These are phyloP conservation scores for Esox lucius DNA, from an alignment of 2,797 vertebrate species.

Conservation along the genomic window DNA sequence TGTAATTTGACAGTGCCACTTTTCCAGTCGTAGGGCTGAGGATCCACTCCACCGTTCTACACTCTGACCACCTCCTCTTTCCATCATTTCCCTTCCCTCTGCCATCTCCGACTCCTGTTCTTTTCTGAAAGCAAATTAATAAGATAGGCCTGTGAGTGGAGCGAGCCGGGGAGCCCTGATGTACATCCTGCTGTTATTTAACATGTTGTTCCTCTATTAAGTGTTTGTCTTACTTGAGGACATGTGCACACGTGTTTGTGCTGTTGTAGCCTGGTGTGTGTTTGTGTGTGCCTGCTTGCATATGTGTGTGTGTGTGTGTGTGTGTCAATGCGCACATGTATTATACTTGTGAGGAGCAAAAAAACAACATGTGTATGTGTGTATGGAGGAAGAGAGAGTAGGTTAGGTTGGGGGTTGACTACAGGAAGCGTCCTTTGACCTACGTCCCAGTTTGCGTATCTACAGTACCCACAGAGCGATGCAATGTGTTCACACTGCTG, in stretches of 20 bases:
- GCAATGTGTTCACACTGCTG: too few species aligned
- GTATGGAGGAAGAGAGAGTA: too few species aligned
- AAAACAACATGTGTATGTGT: too few species aligned
- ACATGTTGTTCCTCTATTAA: not conserved
- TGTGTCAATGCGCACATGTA: not conserved
- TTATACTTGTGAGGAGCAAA: too few species aligned
- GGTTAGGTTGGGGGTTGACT: too few species aligned
- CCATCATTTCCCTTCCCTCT: not conserved
- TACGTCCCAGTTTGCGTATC: too few species aligned
- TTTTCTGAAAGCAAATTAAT: not conserved
- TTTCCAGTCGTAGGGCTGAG: not conserved
- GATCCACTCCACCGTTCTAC: not conserved
- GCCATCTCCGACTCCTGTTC: not conserved
- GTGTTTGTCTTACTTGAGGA: not conserved
- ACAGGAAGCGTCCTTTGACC: too few species aligned
- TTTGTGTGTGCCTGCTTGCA: not conserved
- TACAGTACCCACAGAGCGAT: too few species aligned
- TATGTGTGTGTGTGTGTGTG: not conserved
- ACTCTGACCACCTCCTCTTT: not conserved
- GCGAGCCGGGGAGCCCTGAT: not conserved
- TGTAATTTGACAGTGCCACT: not conserved
- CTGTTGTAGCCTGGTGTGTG: constrained; percentile 9
- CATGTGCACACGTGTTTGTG: not conserved
- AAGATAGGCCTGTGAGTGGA: not conserved
- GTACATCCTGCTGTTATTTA: not conserved